Conservation (phyloP, 1,140 invertebrate species). For the Thaumetopoea pityocampa region DNA sequence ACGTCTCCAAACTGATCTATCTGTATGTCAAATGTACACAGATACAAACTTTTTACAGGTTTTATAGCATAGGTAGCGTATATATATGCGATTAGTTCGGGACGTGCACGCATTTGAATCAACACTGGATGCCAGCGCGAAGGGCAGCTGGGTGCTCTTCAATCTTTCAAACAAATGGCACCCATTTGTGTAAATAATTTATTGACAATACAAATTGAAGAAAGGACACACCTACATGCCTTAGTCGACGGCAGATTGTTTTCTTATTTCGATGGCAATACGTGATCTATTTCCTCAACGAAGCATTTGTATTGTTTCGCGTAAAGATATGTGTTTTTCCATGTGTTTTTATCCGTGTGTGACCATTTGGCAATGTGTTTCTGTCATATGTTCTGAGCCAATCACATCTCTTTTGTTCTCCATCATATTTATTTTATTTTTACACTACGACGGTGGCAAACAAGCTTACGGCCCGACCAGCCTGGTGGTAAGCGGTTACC, state of each 20-base stretch:
- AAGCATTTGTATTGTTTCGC: constrained; percentile 11
- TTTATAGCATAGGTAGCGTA: constrained; percentile 15
- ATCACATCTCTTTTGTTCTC: too few relatives aligned
- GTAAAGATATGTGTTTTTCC: too few relatives aligned
- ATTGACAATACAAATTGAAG: constrained; percentile 25
- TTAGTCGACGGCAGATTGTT: constrained; percentile 13
- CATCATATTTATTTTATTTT: too few relatives aligned
- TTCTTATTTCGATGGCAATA: constrained; percentile 9
- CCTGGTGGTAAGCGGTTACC: too few relatives aligned
- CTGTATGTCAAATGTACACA: too few relatives aligned
- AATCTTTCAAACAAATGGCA: constrained; percentile 19
- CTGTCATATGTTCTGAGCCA: too few relatives aligned
- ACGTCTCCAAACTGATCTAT: too few relatives aligned
- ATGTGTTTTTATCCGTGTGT: constrained; percentile 1
- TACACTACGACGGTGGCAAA: too few relatives aligned
- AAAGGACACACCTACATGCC: too few relatives aligned
- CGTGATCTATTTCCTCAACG: constrained; percentile 1
- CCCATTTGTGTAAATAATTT: constrained; percentile 20
- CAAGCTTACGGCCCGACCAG: too few relatives aligned
- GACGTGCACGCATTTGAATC: constrained; percentile 19
- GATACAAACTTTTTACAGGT: too few relatives aligned
- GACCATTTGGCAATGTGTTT: not conserved
- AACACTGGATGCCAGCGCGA: constrained; percentile 16
- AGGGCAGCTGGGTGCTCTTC: constrained; percentile 4
- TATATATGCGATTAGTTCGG: constrained; percentile 12